A percentile compares a stretch with the other conserved stretches of the same genome.
Evolutionary conservation across 1,140 invertebrate genomes (phyloP).

Genomic region (Phymorhynchus buccinoides): DNA sequence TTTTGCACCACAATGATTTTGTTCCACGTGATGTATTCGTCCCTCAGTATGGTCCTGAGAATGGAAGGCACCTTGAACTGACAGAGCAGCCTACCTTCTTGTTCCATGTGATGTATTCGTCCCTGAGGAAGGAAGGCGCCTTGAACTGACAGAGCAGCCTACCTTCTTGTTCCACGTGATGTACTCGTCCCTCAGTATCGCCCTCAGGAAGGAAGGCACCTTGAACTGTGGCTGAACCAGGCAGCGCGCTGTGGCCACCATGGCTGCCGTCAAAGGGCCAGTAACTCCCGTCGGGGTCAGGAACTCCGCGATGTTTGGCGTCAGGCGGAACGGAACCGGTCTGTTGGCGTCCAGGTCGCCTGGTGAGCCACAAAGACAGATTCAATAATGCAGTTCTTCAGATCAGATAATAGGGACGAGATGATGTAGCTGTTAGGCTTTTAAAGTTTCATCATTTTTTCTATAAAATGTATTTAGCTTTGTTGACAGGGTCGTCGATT

Average conservation of each 20-base stretch:
- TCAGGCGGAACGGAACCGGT: slow-evolving; percentile 95
- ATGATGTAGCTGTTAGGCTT: no score
- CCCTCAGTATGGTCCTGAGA: slow-evolving; percentile 92
- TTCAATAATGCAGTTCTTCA: background rate
- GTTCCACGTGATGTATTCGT: slow-evolving; percentile 87
- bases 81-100: no score
- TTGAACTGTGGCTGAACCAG: slow-evolving; percentile 94
- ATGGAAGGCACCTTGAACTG: no score
- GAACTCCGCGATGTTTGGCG: slow-evolving; percentile 95
- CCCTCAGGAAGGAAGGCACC: slow-evolving; percentile 89
- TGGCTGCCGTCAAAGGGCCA: slow-evolving; percentile 93
- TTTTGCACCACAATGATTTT: no score
- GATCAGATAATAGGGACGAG: no score
- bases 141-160: no score
- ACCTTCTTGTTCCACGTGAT: slow-evolving; percentile 88
- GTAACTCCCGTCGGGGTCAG: slow-evolving; percentile 88
- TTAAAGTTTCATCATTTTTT: no score
- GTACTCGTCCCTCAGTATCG: slow-evolving; percentile 92
- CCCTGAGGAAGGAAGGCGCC: no score
- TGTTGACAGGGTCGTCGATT: no score
- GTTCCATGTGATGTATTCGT: slow-evolving; percentile 87
- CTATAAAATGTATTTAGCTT: no score
- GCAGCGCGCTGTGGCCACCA: slow-evolving; percentile 92
- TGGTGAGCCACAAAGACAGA: slow-evolving; percentile 65
- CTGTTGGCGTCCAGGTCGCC: slow-evolving; percentile 92